A percentile compares a stretch with the other conserved stretches of the same genome.
Conservation (phyloP, 2,797 vertebrate genomes). For the Mormyrus proboscirostris region DNA sequence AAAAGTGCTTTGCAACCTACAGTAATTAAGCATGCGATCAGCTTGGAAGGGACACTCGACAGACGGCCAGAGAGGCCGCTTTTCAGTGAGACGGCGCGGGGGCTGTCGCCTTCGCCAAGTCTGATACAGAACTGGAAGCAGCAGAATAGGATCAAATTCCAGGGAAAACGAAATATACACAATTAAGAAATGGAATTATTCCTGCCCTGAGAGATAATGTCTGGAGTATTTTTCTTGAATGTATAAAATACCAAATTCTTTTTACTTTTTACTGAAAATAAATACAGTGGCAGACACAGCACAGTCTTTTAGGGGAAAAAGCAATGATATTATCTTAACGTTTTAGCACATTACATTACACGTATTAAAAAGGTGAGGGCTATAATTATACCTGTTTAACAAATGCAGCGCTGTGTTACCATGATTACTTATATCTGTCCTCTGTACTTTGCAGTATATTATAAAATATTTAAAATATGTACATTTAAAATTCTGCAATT, state of each 20-base stretch:
- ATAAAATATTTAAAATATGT: conserved; percentile 4
- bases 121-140: not conserved
- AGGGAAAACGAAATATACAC: not conserved
- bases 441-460: not conserved
- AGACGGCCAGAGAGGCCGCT: not conserved
- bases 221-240: not conserved
- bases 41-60: not conserved
- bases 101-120: not conserved
- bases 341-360: not conserved
- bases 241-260: not conserved
- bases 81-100: not conserved
- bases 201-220: not conserved
- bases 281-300: not conserved
- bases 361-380: not conserved
- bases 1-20: not conserved
- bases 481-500: not conserved
- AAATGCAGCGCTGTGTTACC: not conserved
- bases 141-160: not conserved
- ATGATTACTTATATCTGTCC: not conserved
- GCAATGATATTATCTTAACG: not conserved
- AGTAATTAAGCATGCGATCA: not conserved
- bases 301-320: not conserved
- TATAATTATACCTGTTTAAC: not conserved
- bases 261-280: not conserved
- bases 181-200: conserved; percentile 1